Conservation (phyloP, 92 coral and sea anemone genomes). For the Actinernus sp. region DNA sequence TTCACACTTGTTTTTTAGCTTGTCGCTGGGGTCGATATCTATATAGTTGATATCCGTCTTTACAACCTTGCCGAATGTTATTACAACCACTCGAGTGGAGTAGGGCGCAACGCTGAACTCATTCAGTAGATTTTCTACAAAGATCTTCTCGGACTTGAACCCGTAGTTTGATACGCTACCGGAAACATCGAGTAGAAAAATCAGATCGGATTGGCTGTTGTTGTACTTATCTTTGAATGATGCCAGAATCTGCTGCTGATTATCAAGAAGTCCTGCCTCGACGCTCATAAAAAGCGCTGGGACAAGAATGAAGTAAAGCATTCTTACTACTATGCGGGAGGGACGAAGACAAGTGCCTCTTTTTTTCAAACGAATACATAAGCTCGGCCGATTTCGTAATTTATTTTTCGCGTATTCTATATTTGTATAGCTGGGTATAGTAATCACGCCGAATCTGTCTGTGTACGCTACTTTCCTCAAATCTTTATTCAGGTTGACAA, state of each 20-base stretch:
- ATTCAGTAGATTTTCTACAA: conserved; percentile 84
- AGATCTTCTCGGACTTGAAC: conserved; percentile 76
- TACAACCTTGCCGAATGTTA: conserved; percentile 75
- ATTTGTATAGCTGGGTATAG: conserved; percentile 11
- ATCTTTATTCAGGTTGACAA: conserved; percentile 3
- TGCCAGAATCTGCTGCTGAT: conserved; percentile 47
- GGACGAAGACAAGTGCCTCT: background rate
- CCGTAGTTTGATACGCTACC: conserved; percentile 91
- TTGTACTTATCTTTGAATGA: conserved; percentile 79
- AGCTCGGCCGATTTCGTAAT: background rate
- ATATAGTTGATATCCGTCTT: conserved; percentile 90
- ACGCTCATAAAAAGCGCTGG: conserved; percentile 18
- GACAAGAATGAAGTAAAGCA: conserved; percentile 4
- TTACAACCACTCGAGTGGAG: conserved; percentile 87
- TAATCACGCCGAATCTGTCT: background rate
- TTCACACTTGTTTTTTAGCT: conserved; percentile 86
- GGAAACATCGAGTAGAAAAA: conserved; percentile 88
- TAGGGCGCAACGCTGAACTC: conserved; percentile 92
- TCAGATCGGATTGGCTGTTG: conserved; percentile 91
- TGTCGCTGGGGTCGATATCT: conserved; percentile 73
- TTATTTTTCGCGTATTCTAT: background rate
- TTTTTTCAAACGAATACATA: background rate
- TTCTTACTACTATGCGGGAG: background rate
- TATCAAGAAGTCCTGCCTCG: conserved; percentile 58
- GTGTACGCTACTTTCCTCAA: no score